phyloP scores from a whole-genome alignment of 2,797 vertebrate species.

The Alosa sapidissima region DNA sequence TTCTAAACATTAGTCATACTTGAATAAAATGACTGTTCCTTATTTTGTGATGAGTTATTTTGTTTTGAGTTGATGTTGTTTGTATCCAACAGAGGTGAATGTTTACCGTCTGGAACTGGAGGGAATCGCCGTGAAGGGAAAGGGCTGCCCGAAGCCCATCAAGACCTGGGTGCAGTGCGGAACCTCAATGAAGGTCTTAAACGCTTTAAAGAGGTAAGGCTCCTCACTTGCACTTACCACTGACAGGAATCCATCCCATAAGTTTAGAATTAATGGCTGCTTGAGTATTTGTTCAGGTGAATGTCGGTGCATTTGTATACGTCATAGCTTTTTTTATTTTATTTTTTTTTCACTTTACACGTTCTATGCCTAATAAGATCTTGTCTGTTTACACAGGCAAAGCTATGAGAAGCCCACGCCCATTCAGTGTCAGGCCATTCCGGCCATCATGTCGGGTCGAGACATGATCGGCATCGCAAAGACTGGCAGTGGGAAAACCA shows the following conservation, averaged over 20 bases:
- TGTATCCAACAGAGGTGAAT: constrained; percentile 79
- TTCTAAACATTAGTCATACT: neutral
- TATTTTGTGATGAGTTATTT: too few relatives aligned
- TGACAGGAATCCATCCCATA: neutral
- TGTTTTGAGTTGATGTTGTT: constrained; percentile 4
- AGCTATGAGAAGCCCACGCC: constrained; percentile 96
- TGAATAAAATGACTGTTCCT: neutral
- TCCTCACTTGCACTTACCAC: neutral
- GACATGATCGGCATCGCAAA: constrained; percentile 98
- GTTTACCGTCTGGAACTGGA: constrained; percentile 89
- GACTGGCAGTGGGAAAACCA: constrained; percentile 98
- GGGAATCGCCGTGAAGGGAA: constrained; percentile 93
- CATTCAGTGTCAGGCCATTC: constrained; percentile 96
- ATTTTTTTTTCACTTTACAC: too few relatives aligned
- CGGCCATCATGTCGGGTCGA: constrained; percentile 93
- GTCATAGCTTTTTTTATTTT: neutral
- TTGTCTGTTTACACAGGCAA: constrained; percentile 71
- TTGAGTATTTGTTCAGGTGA: neutral
- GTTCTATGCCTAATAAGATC: neutral
- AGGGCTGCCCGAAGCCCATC: constrained; percentile 97
- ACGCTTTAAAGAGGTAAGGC: constrained; percentile 90
- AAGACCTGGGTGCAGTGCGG: constrained; percentile 99
- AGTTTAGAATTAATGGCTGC: neutral
- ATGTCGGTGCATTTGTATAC: neutral
- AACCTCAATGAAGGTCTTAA: constrained; percentile 98